These are phyloP conservation scores for Florisuga fusca DNA, from an alignment of 2,797 vertebrate genomes.

Conservation along the genomic window DNA sequence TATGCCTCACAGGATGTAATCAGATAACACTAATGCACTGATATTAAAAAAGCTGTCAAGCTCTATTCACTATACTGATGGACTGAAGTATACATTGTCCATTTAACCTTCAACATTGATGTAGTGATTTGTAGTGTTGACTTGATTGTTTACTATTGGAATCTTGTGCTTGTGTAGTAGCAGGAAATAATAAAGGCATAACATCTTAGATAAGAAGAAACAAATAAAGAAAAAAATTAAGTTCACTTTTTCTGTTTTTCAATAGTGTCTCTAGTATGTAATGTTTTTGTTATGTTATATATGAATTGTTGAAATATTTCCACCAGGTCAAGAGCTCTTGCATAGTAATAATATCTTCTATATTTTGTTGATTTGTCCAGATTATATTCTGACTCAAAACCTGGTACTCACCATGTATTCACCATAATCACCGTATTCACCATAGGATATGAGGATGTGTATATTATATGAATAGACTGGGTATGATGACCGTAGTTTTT, in stretches of 20 bases:
- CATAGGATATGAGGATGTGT: neutral
- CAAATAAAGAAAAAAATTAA: neutral
- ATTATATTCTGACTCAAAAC: neutral
- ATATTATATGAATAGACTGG: neutral
- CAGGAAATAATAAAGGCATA: neutral
- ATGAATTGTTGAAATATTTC: neutral
- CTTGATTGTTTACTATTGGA: neutral
- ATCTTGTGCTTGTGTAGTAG: neutral
- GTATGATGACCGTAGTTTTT: neutral
- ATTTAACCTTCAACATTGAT: slow-evolving; percentile 9
- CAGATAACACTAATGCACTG: neutral
- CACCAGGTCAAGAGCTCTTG: neutral
- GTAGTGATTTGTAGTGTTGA: neutral
- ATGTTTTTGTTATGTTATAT: neutral
- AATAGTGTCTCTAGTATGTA: neutral
- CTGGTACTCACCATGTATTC: neutral
- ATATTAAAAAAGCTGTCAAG: neutral
- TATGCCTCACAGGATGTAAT: neutral
- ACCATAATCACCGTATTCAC: neutral
- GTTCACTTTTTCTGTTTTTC: neutral
- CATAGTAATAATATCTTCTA: neutral
- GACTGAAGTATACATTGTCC: neutral
- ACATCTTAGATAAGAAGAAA: neutral
- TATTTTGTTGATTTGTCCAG: neutral
- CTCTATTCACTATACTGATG: neutral